These are phyloP conservation scores for Crotophaga sulcirostris DNA, from an alignment of 2,113 vertebrate genomes.

Conservation along the genomic window DNA sequence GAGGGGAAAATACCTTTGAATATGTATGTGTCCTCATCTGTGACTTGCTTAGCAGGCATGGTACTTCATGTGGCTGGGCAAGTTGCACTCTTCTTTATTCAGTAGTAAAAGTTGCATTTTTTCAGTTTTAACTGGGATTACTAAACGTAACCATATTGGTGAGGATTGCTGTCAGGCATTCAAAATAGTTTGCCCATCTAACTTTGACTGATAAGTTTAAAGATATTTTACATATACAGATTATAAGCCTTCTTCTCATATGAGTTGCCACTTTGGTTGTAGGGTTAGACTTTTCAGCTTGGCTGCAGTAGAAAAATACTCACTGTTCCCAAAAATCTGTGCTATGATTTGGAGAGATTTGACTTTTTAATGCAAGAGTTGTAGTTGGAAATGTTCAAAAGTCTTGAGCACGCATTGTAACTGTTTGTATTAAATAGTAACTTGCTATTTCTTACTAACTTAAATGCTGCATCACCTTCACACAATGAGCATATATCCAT, in stretches of 20 bases:
- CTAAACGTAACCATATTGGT: not conserved
- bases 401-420: not conserved
- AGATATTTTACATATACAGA: not conserved
- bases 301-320: not conserved
- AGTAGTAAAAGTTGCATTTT: not conserved
- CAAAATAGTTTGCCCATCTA: not conserved
- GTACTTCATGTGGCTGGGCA: not conserved
- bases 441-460: not conserved
- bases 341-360: not conserved
- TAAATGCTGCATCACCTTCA: not conserved
- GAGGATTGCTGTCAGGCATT: not conserved
- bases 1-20: not conserved
- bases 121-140: not conserved
- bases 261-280: not conserved
- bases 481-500: not conserved
- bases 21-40: not conserved
- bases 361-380: not conserved
- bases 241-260: not conserved
- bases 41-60: not conserved
- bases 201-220: not conserved
- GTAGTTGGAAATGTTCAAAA: not conserved
- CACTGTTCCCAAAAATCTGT: not conserved
- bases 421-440: not conserved
- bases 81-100: fast-evolving
- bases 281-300: not conserved